phyloP scores from a whole-genome alignment of 2,797 vertebrate species.

The Gymnodraco acuticeps region DNA sequence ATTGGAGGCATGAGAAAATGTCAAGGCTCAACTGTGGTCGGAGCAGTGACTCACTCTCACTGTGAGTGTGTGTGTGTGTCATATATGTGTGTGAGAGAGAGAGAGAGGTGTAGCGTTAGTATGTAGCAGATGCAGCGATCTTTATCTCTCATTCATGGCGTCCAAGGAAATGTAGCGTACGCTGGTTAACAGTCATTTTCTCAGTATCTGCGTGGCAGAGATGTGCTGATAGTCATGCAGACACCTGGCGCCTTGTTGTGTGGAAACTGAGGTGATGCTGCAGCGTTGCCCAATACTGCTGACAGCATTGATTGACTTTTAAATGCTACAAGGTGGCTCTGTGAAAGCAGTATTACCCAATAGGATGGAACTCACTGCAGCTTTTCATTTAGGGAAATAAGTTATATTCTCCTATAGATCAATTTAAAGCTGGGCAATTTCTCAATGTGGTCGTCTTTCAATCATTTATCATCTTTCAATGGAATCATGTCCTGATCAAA shows the following conservation, averaged over 20 bases:
- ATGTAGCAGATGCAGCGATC: slow-evolving; percentile 70
- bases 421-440: too few species aligned
- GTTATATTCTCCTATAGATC: neutral
- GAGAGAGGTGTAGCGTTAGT: slow-evolving; percentile 26
- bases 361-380: slow-evolving; percentile 1
- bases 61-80: slow-evolving; percentile 46
- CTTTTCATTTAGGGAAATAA: neutral
- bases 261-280: slow-evolving; percentile 59
- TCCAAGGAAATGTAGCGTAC: slow-evolving; percentile 72
- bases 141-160: slow-evolving; percentile 75
- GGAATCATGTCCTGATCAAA: too few species aligned
- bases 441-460: too few species aligned
- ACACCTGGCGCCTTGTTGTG: slow-evolving; percentile 68
- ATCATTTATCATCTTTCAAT: too few species aligned
- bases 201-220: slow-evolving; percentile 67
- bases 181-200: slow-evolving; percentile 76
- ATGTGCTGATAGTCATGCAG: slow-evolving; percentile 70
- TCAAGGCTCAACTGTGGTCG: slow-evolving; percentile 90
- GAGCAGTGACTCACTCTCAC: slow-evolving; percentile 83
- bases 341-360: neutral
- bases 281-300: slow-evolving; percentile 37
- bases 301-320: slow-evolving; percentile 22
- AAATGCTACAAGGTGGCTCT: slow-evolving; percentile 17
- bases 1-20: slow-evolving; percentile 93
- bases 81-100: neutral